Evolutionary conservation across 2,888 invertebrate species (phyloP), one percentile per base, ranked within the genome.

Genomic region (Amphiduros pacificus): DNA sequence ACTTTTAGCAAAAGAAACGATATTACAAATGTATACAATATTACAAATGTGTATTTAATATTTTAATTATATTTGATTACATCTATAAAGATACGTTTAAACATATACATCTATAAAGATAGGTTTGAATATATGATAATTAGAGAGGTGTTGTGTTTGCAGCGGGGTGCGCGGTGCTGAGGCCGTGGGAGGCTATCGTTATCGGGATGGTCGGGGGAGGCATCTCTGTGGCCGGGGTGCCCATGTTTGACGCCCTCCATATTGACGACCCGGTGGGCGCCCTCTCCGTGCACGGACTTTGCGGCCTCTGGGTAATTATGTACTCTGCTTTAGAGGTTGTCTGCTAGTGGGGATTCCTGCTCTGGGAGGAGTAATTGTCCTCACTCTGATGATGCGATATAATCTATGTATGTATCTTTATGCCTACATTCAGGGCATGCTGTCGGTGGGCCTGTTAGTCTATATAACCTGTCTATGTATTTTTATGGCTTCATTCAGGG

Each of bases 201-300:
- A 89, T 95, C 55, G 94, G 95, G 0, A 84, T 87, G 51, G 83
- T 94, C 11, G 94, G 94, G 0, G 91, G 89, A 0, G 81, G 89
- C 2, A 84, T 94, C 32, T 89, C 90, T 1, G 90, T 91, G 31
- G 72, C 86, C 1, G 84, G 87, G 0, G 89, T 90, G 83, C 91
- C 92, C 0, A 75, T 93, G 11, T 88, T 94, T 69, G 93, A 94
- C 80, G 87, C 84, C 77, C 75, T 92, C 66, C 87, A 88, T 9
- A 88, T 95, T 1, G 94, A 95, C 75, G 92, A 93, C 81, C 94
- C 94, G 0, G 94, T 95, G 0, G 93, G 94, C 0, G 94, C 55
- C 49, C 27, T 61, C 2, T 32, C 50, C 32, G 61, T 61, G 22
- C 61, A 61, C 31, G 55, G 54, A n/a, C 48, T 61, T n/a, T 17